A percentile compares a stretch with the other conserved stretches of the same genome.
Conservation (phyloP, 1,140 invertebrate genomes). For the Tigriopus japonicus region DNA sequence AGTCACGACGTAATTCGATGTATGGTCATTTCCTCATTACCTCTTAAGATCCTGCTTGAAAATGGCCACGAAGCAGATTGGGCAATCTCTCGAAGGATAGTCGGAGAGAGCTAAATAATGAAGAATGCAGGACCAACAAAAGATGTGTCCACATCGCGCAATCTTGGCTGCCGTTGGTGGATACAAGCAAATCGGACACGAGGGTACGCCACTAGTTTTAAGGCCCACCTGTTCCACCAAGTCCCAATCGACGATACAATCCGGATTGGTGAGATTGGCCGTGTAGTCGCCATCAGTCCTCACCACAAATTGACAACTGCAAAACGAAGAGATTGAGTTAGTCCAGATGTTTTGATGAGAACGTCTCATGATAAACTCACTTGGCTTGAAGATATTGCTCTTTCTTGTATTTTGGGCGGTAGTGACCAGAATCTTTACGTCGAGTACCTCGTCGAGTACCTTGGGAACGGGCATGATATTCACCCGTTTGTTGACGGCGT, state of each 20-base stretch:
- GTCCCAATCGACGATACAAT: slow-evolving; percentile 75
- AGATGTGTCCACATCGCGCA: slow-evolving; percentile 82
- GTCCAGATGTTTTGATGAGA: background rate
- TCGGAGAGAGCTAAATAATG: slow-evolving; percentile 73
- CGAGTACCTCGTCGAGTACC: background rate
- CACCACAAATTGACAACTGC: slow-evolving; percentile 88
- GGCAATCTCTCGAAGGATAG: slow-evolving; percentile 54
- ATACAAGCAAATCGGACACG: slow-evolving; percentile 57
- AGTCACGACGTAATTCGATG: background rate
- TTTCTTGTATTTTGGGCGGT: background rate
- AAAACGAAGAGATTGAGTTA: background rate
- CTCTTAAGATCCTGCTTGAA: slow-evolving; percentile 59
- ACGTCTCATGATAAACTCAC: background rate
- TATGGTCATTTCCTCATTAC: slow-evolving; percentile 25
- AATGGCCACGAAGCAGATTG: slow-evolving; percentile 63
- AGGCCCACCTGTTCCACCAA: slow-evolving; percentile 71
- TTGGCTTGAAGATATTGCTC: background rate
- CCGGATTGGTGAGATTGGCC: slow-evolving; percentile 55
- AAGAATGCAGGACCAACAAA: slow-evolving; percentile 85
- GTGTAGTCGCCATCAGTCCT: slow-evolving; percentile 53
- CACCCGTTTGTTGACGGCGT: background rate
- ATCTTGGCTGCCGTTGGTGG: slow-evolving; percentile 66
- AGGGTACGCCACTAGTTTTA: slow-evolving; percentile 13
- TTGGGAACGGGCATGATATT: background rate
- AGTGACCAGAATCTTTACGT: background rate